These are phyloP conservation scores for Pasiphila rectangulata DNA, from an alignment of 2,888 invertebrate species.

Conservation along the genomic window DNA sequence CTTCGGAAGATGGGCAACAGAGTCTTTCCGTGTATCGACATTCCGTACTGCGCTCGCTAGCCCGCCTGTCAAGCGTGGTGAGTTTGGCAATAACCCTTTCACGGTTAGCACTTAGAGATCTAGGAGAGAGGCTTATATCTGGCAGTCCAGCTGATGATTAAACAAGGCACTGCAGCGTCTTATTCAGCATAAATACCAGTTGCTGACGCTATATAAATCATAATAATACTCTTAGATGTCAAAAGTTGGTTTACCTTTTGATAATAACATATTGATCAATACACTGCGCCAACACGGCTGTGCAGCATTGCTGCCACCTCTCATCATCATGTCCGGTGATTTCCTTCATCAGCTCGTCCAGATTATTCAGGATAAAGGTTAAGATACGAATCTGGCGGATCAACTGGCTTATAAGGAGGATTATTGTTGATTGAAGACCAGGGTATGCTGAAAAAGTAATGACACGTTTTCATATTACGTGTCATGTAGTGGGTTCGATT, in stretches of 20 bases:
- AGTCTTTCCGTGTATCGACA: too few relatives aligned
- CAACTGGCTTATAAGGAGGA: conserved; percentile 58
- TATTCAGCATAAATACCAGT: too few relatives aligned
- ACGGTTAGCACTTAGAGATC: too few relatives aligned
- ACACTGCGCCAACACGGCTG: conserved; percentile 53
- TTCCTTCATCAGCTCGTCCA: conserved; percentile 55
- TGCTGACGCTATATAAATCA: not conserved
- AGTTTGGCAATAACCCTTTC: too few relatives aligned
- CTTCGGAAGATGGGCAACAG: too few relatives aligned
- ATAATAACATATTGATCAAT: conserved; percentile 58
- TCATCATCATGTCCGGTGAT: conserved; percentile 36
- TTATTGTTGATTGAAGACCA: conserved; percentile 63
- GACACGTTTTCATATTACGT: too few relatives aligned
- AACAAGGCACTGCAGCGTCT: too few relatives aligned
- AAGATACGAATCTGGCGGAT: conserved; percentile 64
- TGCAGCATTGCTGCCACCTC: conserved; percentile 52
- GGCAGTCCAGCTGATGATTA: too few relatives aligned
- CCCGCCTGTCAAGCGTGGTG: too few relatives aligned
- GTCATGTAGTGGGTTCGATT: too few relatives aligned
- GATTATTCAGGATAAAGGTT: conserved; percentile 52
- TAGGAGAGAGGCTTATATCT: too few relatives aligned
- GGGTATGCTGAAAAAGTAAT: conserved; percentile 53
- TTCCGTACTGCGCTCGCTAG: too few relatives aligned
- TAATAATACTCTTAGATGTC: not conserved
- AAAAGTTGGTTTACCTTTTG: conserved; percentile 51